A percentile compares a stretch with the other conserved stretches of the same genome.
Evolutionary conservation across 2,888 invertebrate genomes (phyloP).

Genomic region (Tenthredo scrophulariae): DNA sequence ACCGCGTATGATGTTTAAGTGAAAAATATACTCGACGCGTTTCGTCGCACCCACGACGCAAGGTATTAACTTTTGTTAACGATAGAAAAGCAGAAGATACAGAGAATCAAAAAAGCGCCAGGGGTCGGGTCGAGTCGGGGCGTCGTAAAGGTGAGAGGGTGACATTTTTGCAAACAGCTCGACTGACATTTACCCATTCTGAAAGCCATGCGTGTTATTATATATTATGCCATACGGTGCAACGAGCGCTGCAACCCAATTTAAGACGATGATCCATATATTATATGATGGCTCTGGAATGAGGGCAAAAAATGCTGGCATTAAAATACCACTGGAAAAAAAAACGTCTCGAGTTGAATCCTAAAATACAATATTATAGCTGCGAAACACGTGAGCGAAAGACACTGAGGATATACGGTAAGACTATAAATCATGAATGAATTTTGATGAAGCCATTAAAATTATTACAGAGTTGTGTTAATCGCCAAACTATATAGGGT

Average conservation of each 20-base stretch:
- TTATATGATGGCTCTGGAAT: neutral
- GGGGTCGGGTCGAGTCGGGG: neutral
- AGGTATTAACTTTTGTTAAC: neutral
- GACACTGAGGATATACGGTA: neutral
- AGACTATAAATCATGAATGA: neutral
- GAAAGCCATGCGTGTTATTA: neutral
- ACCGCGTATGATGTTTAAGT: neutral
- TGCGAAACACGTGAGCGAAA: neutral
- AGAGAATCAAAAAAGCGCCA: neutral
- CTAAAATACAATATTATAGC: neutral
- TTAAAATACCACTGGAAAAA: neutral
- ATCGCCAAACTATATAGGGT: neutral
- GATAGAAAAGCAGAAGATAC: neutral
- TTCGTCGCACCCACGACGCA: neutral
- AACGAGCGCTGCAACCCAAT: neutral
- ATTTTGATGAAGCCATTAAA: constrained; percentile 6
- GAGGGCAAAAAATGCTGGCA: neutral
- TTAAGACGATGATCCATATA: neutral
- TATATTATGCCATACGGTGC: neutral
- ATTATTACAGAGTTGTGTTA: neutral
- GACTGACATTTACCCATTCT: constrained; percentile 16
- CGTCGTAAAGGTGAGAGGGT: constrained; percentile 15
- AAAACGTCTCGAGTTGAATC: neutral
- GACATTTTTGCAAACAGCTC: constrained; percentile 28
- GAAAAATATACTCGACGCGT: neutral